phyloP scores from a whole-genome alignment of 1,140 invertebrate genomes.

The Calephelis nemesis region DNA sequence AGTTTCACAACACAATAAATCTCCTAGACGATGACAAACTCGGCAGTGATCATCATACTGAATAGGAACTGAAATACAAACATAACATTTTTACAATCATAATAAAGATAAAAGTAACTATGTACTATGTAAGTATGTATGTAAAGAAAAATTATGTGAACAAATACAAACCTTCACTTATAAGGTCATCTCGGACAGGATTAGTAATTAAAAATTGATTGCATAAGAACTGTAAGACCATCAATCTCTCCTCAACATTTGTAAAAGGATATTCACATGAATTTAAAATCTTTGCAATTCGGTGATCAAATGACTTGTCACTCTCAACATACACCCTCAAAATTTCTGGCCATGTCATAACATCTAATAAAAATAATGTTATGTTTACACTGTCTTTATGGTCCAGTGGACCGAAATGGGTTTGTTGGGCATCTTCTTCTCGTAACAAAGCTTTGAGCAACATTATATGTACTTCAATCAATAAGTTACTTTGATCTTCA shows the following conservation, averaged over 20 bases:
- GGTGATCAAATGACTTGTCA: conserved; percentile 89
- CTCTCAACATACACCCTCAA: conserved; percentile 93
- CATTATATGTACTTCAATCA: conserved; percentile 96
- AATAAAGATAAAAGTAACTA: conserved; percentile 1
- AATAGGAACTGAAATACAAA: conserved; percentile 86
- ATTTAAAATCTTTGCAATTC: conserved; percentile 84
- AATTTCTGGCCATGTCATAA: conserved; percentile 96
- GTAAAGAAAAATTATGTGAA: neutral
- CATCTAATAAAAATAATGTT: conserved; percentile 93
- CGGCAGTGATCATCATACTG: conserved; percentile 97
- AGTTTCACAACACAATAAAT: conserved; percentile 97
- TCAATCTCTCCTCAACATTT: conserved; percentile 88
- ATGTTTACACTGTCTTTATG: conserved; percentile 98
- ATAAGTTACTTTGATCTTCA: conserved; percentile 93
- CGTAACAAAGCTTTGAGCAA: conserved; percentile 93
- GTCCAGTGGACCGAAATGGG: conserved; percentile 96
- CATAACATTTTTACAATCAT: conserved; percentile 30
- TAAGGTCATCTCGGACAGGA: conserved; percentile 93
- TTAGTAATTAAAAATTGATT: conserved; percentile 97
- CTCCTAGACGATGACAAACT: conserved; percentile 95
- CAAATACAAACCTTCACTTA: conserved; percentile 89
- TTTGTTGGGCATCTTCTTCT: conserved; percentile 97
- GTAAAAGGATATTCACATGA: conserved; percentile 95
- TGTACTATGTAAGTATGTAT: too few species aligned
- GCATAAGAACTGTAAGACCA: conserved; percentile 93